These are phyloP conservation scores for Bolborhynchus lineola DNA, from an alignment of 2,113 vertebrate genomes.

Conservation along the genomic window DNA sequence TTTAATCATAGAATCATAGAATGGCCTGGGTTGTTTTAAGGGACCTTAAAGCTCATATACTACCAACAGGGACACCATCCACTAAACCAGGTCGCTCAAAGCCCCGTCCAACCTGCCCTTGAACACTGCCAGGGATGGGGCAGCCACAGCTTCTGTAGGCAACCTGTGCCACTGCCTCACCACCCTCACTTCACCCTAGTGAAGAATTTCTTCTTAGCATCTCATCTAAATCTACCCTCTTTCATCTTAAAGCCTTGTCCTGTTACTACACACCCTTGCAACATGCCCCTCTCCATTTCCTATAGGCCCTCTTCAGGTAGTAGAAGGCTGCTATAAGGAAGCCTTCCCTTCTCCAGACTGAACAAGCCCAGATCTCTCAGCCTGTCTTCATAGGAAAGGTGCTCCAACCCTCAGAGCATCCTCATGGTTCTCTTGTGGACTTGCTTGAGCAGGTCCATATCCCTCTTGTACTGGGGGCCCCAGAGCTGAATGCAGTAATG, in stretches of 20 bases:
- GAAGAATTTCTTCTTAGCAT: neutral
- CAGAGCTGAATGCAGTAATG: neutral
- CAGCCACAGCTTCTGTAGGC: neutral
- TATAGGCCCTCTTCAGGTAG: neutral
- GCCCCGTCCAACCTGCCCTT: neutral
- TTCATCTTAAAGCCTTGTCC: neutral
- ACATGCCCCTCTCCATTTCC: neutral
- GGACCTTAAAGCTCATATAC: neutral
- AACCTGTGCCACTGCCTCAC: neutral
- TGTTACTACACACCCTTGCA: neutral
- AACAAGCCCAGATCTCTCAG: neutral
- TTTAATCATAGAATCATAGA: neutral
- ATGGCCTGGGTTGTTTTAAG: neutral
- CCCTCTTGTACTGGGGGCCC: too few relatives aligned
- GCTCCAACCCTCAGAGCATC: neutral
- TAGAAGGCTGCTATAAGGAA: neutral
- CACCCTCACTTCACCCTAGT: neutral
- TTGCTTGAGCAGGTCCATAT: neutral
- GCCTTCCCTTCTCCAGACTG: neutral
- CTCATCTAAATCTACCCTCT: neutral
- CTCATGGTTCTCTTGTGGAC: neutral
- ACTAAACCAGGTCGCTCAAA: neutral
- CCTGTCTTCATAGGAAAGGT: neutral
- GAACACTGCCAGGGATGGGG: neutral
- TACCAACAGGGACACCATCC: neutral